A percentile compares a stretch with the other conserved stretches of the same genome.
phyloP scores from a whole-genome alignment of 2,113 vertebrate species.

The Condylura cristata region DNA sequence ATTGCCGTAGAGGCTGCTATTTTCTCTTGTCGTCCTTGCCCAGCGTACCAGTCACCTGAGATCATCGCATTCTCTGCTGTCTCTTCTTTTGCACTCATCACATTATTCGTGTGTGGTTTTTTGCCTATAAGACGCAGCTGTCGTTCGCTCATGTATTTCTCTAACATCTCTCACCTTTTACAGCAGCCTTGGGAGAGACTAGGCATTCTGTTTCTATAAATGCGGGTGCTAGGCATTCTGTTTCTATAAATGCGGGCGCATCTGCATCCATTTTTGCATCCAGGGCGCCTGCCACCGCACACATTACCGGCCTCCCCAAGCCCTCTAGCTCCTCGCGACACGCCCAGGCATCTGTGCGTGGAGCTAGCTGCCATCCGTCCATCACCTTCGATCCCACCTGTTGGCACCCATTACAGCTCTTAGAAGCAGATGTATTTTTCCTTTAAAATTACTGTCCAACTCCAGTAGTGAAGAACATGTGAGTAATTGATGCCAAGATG shows the following conservation, averaged over 20 bases:
- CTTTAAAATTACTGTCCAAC: background rate
- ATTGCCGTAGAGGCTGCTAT: background rate
- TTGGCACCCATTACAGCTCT: background rate
- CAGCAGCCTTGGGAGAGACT: background rate
- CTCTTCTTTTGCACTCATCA: background rate
- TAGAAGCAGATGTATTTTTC: background rate
- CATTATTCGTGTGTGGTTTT: background rate
- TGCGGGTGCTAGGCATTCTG: background rate
- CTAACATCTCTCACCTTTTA: background rate
- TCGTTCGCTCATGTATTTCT: background rate
- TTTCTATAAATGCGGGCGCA: too few relatives aligned
- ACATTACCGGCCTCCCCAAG: rapidly evolving
- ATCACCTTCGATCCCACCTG: background rate
- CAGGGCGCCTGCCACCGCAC: background rate
- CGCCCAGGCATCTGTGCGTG: background rate
- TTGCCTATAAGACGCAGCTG: background rate
- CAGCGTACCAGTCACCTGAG: background rate
- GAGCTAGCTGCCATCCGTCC: background rate
- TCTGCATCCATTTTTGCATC: background rate
- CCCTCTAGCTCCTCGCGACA: background rate
- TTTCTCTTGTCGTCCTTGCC: background rate
- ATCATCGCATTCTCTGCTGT: background rate
- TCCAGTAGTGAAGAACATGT: background rate
- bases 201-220: background rate
- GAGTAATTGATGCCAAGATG: background rate